Evolutionary conservation across 2,888 invertebrate genomes (phyloP).

Genomic region (Gnatocerus cornutus): DNA sequence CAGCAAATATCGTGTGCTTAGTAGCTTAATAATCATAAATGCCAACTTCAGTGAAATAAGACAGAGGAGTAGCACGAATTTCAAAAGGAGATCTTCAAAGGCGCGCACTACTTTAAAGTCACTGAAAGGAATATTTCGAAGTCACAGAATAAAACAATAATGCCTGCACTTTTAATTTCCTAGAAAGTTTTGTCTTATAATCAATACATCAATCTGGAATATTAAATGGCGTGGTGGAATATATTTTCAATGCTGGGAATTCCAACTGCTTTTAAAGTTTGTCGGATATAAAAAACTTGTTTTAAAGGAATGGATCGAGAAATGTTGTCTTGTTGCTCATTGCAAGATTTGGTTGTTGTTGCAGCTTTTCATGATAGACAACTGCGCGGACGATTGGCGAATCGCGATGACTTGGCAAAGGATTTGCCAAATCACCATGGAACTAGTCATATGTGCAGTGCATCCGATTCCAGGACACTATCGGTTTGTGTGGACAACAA

Average conservation of each 20-base stretch:
- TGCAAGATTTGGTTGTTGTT: slow-evolving; percentile 65
- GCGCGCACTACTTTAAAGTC: background rate
- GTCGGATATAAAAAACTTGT: slow-evolving; percentile 25
- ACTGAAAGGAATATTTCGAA: too few relatives aligned
- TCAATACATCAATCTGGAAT: background rate
- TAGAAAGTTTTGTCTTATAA: background rate
- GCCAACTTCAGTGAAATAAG: background rate
- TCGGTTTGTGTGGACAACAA: slow-evolving; percentile 96
- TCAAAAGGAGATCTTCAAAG: slow-evolving; percentile 5
- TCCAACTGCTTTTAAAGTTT: slow-evolving; percentile 22
- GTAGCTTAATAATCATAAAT: slow-evolving; percentile 3
- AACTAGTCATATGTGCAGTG: slow-evolving; percentile 96
- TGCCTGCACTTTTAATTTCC: background rate
- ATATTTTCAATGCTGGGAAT: slow-evolving; percentile 23
- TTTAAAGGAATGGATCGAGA: slow-evolving; percentile 1
- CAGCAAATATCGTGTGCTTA: slow-evolving; percentile 1
- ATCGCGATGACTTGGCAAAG: slow-evolving; percentile 99
- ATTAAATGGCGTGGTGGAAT: background rate
- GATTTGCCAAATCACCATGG: slow-evolving; percentile 92
- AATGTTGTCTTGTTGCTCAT: background rate
- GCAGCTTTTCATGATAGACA: slow-evolving; percentile 99
- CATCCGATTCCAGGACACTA: slow-evolving; percentile 99
- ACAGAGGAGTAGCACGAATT: background rate
- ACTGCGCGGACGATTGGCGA: slow-evolving; percentile 99
- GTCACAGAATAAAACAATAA: background rate